These are phyloP conservation scores for Odiellus spinosus DNA, from an alignment of 2,888 invertebrate species.

Conservation along the genomic window DNA sequence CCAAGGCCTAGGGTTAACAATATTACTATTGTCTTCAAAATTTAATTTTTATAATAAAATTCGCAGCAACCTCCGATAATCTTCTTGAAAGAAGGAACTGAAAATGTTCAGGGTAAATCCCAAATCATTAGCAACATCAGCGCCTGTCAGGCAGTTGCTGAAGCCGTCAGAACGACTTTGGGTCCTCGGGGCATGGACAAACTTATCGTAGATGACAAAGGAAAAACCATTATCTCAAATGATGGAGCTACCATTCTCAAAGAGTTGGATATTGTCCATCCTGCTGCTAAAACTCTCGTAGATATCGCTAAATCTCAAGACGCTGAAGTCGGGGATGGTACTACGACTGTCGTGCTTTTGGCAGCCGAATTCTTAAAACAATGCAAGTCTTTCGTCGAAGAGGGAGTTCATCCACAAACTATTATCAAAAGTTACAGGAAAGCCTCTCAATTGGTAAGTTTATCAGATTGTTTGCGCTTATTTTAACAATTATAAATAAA, in stretches of 20 bases:
- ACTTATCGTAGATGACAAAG: conserved; percentile 70
- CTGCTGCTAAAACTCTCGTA: conserved; percentile 91
- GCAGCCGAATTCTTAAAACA: conserved; percentile 92
- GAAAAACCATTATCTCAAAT: conserved; percentile 89
- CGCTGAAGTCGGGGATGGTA: conserved; percentile 97
- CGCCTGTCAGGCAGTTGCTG: conserved; percentile 87
- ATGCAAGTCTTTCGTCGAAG: conserved; percentile 86
- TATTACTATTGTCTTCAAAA: too few relatives aligned
- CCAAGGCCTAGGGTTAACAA: too few relatives aligned
- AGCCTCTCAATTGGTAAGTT: conserved; percentile 47
- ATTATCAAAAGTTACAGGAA: conserved; percentile 76
- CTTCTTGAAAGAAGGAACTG: conserved; percentile 93
- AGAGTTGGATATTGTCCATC: conserved; percentile 91
- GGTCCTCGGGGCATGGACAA: conserved; percentile 99
- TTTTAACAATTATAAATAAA: too few relatives aligned
- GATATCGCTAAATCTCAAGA: conserved; percentile 99
- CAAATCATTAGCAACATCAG: conserved; percentile 94
- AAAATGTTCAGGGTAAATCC: conserved; percentile 83
- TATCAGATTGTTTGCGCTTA: too few relatives aligned
- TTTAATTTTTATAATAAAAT: too few relatives aligned
- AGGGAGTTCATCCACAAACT: conserved; percentile 86
- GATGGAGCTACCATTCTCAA: conserved; percentile 99
- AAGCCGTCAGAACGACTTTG: conserved; percentile 90
- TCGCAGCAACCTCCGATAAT: conserved; percentile 86
- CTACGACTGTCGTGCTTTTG: conserved; percentile 88